Evolutionary conservation across 2,797 vertebrate species (phyloP).

Genomic region (Pipistrellus pipistrellus): DNA sequence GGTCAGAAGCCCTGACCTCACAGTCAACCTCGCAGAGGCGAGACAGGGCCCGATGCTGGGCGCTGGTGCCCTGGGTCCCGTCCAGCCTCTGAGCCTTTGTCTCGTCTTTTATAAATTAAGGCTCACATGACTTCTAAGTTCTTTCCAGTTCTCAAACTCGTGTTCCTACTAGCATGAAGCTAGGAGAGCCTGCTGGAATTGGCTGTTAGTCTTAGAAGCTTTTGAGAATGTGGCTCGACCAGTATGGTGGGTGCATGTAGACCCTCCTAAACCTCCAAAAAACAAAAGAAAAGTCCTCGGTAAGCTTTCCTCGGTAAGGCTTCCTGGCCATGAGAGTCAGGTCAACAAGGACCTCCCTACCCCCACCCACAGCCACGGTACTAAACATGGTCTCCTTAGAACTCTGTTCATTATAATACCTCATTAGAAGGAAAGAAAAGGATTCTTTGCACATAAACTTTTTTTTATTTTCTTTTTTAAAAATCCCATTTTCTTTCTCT

Average conservation of each 20-base stretch:
- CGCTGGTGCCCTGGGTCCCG: background rate
- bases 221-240: conserved; percentile 70
- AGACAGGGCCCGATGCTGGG: no score
- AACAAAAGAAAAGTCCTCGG: background rate
- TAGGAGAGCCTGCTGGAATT: background rate
- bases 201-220: background rate
- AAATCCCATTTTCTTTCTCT: conserved; percentile 44
- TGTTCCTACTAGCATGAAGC: background rate
- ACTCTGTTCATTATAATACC: conserved; percentile 23
- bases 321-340: background rate
- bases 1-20: background rate
- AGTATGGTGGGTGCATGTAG: conserved; percentile 33
- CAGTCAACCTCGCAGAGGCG: rapidly evolving
- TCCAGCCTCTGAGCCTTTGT: background rate
- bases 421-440: background rate
- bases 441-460: conserved; percentile 22
- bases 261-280: background rate
- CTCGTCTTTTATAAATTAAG: background rate
- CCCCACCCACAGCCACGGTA: background rate
- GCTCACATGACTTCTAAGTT: background rate
- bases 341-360: background rate
- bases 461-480: background rate
- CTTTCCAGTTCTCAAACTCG: conserved; percentile 41
- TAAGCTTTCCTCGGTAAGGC: conserved; percentile 45
- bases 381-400: background rate